Evolutionary conservation across 2,888 invertebrate genomes (phyloP).

Genomic region (Caenorhabditis zanzibari): DNA sequence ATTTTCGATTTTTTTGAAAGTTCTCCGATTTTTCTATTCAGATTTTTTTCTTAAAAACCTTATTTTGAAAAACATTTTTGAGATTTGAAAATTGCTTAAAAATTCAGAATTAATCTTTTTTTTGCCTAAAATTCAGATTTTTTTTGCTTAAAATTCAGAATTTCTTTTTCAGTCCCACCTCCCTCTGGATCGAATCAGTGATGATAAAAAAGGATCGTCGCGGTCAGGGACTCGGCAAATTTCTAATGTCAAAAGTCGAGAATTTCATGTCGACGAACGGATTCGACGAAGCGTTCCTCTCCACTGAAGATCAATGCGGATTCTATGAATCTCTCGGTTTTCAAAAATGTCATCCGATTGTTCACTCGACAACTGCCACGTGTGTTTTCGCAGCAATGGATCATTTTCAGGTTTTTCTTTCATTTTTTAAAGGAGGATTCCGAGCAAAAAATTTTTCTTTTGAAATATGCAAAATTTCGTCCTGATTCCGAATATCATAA

Average conservation of each 20-base stretch:
- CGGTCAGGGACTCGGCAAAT: conserved; percentile 83
- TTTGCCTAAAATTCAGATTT: neutral
- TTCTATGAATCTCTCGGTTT: conserved; percentile 84
- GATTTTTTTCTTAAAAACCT: too few species aligned
- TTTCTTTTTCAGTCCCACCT: conserved; percentile 48
- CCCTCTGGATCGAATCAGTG: conserved; percentile 79
- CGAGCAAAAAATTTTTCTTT: too few species aligned
- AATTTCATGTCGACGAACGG: conserved; percentile 64
- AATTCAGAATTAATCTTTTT: too few species aligned
- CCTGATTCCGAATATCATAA: too few species aligned
- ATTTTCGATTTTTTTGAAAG: too few species aligned
- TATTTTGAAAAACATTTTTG: too few species aligned
- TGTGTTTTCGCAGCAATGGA: conserved; percentile 70
- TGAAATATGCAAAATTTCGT: too few species aligned
- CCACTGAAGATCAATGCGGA: conserved; percentile 84
- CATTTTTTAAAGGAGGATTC: too few species aligned
- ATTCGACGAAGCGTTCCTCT: conserved; percentile 82
- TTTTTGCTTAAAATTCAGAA: too few species aligned
- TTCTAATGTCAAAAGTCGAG: conserved; percentile 84
- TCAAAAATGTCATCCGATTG: conserved; percentile 68
- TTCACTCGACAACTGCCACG: conserved; percentile 74
- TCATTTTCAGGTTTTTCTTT: conserved; percentile 32
- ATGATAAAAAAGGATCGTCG: conserved; percentile 68
- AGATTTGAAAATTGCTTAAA: too few species aligned
- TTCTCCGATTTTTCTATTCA: too few species aligned